phyloP scores from a whole-genome alignment of 2,113 vertebrate species.

The Martes martes region DNA sequence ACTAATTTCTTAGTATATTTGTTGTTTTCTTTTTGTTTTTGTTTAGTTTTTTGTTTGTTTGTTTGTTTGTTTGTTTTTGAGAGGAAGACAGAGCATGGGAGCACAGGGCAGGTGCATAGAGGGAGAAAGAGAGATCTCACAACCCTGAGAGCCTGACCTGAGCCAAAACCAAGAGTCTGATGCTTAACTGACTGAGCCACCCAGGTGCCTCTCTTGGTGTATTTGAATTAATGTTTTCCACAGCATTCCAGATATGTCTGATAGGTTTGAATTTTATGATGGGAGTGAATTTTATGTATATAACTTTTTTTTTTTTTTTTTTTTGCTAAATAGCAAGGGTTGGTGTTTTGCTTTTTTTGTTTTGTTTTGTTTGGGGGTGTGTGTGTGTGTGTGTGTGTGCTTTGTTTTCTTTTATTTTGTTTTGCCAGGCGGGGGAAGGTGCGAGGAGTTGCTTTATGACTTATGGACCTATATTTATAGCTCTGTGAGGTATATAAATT shows the following conservation, averaged over 20 bases:
- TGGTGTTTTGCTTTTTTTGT: neutral
- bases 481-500: slow-evolving; percentile 18
- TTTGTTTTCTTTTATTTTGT: neutral
- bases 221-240: slow-evolving; percentile 10
- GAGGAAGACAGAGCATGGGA: neutral
- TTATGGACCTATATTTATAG: neutral
- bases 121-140: neutral
- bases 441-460: neutral
- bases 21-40: neutral
- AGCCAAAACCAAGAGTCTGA: neutral
- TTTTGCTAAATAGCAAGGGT: neutral
- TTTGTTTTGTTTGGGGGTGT: neutral
- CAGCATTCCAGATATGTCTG: neutral
- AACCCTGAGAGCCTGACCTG: neutral
- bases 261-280: neutral
- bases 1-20: slow-evolving; percentile 2
- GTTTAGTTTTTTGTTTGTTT: neutral
- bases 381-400: neutral
- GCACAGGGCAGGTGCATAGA: neutral
- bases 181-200: neutral
- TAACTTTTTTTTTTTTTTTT: neutral
- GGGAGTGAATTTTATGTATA: neutral
- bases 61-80: neutral
- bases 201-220: neutral
- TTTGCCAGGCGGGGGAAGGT: neutral